Base-by-base conservation (phyloP, 2,113 vertebrate genomes). In the Chamaetylas fuelleborni region DNA sequence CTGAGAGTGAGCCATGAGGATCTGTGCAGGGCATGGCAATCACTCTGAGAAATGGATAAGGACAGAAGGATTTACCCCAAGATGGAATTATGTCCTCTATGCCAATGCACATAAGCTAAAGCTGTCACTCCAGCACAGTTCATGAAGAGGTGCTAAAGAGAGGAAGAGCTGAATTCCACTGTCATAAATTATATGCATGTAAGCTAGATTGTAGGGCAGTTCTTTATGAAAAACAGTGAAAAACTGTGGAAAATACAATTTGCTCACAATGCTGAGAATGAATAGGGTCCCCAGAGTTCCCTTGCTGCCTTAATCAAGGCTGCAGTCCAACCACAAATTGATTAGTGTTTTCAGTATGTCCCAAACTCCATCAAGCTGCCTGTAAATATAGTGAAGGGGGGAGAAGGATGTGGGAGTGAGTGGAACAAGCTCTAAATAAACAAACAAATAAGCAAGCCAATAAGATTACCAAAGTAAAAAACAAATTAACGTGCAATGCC, bases 1-100 rank as follows among this genome's bases (percentile, higher is more conserved):
- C n/a, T 61, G 12, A 42, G 83, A 53, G 28, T 25, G 58, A 81
- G 54, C 36, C 40, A 25, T 28, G 33, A 77, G 24, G 36, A 48
- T 28, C 33, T 57, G 15, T 18, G 31, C 17, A 61, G 40, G 22
- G 28, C 62, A 86, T 1, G 2, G 33, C 36, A 90, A 24, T 42
- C 1, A 2, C 45, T 86, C 54, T 1, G 1, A 50, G 45, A 54
- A 77, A 87, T 0, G 1, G 26, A 74, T 42, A 16, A 0, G 11
- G 60, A 72, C 25, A 45, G 57, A 47, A 79, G 51, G 26, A 36
- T 70, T 76, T 70, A 83, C 24, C 43, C 40, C 36, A 82, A 67
- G 9, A 42, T 33, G 13, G 66, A 77, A 73, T 54, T 4, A 20
- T 36, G 33, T 64, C 13, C 17, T 71, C 43, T 65, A 31, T 69